Base-by-base conservation (phyloP, 1,140 invertebrate species). In the Druon quercuslanigerum region DNA sequence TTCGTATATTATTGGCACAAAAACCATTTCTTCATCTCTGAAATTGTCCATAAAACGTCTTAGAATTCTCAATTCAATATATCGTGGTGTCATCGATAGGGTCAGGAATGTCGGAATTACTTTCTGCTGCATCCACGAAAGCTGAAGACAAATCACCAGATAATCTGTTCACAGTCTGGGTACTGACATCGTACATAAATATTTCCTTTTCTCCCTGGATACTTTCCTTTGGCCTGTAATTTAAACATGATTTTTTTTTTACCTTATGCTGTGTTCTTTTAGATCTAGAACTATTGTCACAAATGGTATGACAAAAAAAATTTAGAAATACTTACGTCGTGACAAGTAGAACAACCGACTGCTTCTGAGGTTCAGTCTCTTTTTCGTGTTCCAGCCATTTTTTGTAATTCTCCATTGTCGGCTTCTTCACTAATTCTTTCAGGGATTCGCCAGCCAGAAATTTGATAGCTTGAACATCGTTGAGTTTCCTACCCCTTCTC, bases 111-210 rank as follows among this genome's bases (percentile, higher is more conserved):
- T 94, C 92, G n/a, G 95, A 93, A 87, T 96, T 96, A 80, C 95
- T 96, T 90, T 96, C 95, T 54, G 95, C 96, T 51, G 96, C 96
- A 87, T 96, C 95, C 8, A 96, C 95, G 83, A 96, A 96, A 54
- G 96, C 94, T 60, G 95, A 93, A 1, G 95, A 96, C 20, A 97
- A 90, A 83, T 96, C 95, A 2, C 95, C 95, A 54, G 92, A 93
- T 16, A 95, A 89, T 89, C 94, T 95, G 90, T 93, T 96, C 46
- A 94, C 94, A 74, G 90, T 93, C 80, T 94, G 88, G 0, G 94
- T 94, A 57, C 91, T 88, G 12, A 96, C 93, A 84, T 97, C 96
- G 86, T 96, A 96, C 96, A 97, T 96, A 88, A 94, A 97, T 78
- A 97, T 96, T 91, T 96, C 96, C 87, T 95, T 94, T 56, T 94